Evolutionary conservation across 1,140 invertebrate species (phyloP).

Genomic region (Tribolium castaneum): DNA sequence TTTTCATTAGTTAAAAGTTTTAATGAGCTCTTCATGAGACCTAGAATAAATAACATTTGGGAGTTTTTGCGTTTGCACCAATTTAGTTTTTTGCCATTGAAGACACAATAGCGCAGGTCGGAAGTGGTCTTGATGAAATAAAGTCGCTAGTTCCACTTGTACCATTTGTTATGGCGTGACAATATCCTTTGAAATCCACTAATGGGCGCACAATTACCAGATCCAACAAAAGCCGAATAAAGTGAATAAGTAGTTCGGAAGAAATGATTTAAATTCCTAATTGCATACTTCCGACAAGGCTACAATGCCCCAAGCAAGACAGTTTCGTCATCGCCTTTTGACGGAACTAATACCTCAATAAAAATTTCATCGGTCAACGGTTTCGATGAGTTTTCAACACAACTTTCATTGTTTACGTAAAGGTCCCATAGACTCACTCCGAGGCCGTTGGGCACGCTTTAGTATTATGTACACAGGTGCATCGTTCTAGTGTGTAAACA

Average conservation of each 20-base stretch:
- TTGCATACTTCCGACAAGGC: conserved; percentile 37
- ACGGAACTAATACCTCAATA: conserved; percentile 13
- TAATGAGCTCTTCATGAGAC: not conserved
- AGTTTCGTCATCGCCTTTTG: not conserved
- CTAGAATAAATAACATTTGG: no score
- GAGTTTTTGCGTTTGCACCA: conserved; percentile 1
- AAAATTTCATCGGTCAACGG: conserved; percentile 20
- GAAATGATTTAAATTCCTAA: conserved; percentile 32
- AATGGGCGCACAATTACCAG: conserved; percentile 15
- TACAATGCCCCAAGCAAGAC: not conserved
- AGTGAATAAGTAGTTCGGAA: conserved; percentile 44
- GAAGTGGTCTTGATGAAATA: conserved; percentile 11
- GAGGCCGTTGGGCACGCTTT: conserved; percentile 31
- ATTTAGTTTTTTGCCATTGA: not conserved
- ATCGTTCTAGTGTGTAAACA: conserved; percentile 32
- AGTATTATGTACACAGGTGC: conserved; percentile 31
- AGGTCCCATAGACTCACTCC: conserved; percentile 10
- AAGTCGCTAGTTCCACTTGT: conserved; percentile 23
- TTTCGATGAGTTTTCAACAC: not conserved
- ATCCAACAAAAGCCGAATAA: conserved; percentile 40
- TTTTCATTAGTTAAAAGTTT: no score
- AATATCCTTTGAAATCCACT: conserved; percentile 25
- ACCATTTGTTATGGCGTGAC: conserved; percentile 13
- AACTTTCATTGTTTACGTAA: conserved; percentile 13
- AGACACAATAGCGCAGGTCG: not conserved